phyloP scores from a whole-genome alignment of 2,797 vertebrate species.

The Microtus obscurus region DNA sequence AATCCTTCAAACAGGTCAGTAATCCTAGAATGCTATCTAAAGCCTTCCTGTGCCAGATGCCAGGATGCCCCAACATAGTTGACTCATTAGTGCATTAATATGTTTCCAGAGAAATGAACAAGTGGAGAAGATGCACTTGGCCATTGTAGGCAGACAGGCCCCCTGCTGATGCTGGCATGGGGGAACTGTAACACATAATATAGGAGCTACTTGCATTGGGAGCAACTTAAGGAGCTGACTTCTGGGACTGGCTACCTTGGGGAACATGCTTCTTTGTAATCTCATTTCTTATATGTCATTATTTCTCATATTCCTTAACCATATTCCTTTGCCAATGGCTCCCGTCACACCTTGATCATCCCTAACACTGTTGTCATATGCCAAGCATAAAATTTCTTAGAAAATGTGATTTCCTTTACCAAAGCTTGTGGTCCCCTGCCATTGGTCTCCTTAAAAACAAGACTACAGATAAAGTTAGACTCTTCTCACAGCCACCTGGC shows the following conservation, averaged over 20 bases:
- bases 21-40: background rate
- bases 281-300: conserved; percentile 3
- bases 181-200: background rate
- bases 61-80: background rate
- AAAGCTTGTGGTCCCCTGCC: background rate
- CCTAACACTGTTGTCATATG: background rate
- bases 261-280: background rate
- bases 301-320: background rate
- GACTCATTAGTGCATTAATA: background rate
- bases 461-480: background rate
- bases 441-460: background rate
- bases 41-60: background rate
- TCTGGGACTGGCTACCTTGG: background rate
- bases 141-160: background rate
- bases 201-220: background rate
- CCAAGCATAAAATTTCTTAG: background rate
- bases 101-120: background rate
- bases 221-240: background rate
- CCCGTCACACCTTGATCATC: background rate
- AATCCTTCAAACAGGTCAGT: background rate
- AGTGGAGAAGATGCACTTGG: background rate
- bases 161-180: background rate
- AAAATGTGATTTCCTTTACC: conserved; percentile 9
- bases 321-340: background rate
- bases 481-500: background rate